phyloP scores from a whole-genome alignment of 2,797 vertebrate genomes.

The Mionectes olivaceus region DNA sequence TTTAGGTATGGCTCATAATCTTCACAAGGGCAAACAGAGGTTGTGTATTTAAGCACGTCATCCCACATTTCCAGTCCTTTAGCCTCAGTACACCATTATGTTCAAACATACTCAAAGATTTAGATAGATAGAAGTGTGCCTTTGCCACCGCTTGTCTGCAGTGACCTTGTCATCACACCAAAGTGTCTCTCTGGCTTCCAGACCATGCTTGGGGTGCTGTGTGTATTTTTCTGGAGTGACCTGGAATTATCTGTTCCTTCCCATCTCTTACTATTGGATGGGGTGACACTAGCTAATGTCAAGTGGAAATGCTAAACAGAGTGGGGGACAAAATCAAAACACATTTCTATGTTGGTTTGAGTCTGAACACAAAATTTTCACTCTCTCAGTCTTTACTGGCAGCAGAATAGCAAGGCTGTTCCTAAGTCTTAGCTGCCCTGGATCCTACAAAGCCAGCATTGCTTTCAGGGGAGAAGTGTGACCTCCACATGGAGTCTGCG shows the following conservation, averaged over 20 bases:
- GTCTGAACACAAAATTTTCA: neutral
- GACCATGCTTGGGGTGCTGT: neutral
- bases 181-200: neutral
- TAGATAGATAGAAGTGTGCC: neutral
- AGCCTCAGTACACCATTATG: neutral
- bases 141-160: neutral
- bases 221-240: neutral
- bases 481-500: neutral
- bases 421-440: neutral
- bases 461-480: neutral
- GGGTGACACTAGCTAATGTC: neutral
- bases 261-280: neutral
- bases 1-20: slow-evolving; percentile 53
- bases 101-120: neutral
- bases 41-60: neutral
- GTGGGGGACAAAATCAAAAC: neutral
- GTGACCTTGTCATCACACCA: neutral
- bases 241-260: neutral
- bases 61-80: slow-evolving; percentile 27
- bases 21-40: slow-evolving; percentile 49
- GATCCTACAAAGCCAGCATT: neutral
- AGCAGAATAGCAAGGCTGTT: neutral
- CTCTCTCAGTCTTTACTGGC: accelerated
- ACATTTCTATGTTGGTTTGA: neutral
- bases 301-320: neutral